Evolutionary conservation across 2,797 vertebrate genomes (phyloP).

Genomic region (Scolopax rusticola): DNA sequence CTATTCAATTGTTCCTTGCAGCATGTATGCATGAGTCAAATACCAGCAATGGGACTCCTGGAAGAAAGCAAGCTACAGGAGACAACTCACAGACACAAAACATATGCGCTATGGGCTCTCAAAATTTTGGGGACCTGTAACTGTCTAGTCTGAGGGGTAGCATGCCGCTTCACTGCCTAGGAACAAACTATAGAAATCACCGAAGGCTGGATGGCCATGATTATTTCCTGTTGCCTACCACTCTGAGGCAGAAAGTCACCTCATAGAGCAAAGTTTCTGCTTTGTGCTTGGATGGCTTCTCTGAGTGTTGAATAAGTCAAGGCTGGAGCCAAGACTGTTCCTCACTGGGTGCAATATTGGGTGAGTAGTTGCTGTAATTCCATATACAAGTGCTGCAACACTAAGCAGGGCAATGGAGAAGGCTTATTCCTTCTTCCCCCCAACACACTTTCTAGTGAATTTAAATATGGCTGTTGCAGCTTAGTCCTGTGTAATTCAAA

Average conservation of each 20-base stretch:
- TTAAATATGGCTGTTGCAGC: background rate
- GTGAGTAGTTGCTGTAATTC: background rate
- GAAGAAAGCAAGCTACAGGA: background rate
- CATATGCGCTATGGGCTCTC: fast-evolving
- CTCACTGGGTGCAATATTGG: background rate
- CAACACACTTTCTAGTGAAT: background rate
- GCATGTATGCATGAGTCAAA: background rate
- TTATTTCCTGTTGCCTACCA: background rate
- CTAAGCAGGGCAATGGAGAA: background rate
- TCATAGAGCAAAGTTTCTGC: no score
- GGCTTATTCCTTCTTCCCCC: background rate
- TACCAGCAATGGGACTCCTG: background rate
- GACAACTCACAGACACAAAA: background rate
- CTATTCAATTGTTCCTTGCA: constrained; percentile 32
- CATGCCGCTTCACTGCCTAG: fast-evolving
- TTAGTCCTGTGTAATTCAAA: background rate
- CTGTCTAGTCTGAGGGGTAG: background rate
- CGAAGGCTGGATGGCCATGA: no score
- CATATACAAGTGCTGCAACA: background rate
- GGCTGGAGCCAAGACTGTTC: fast-evolving
- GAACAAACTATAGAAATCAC: background rate
- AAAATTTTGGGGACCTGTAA: background rate
- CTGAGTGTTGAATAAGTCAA: fast-evolving
- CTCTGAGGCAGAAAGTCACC: background rate
- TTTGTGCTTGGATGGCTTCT: background rate